phyloP scores from a whole-genome alignment of 2,113 vertebrate species.

The Aramus guarauna region DNA sequence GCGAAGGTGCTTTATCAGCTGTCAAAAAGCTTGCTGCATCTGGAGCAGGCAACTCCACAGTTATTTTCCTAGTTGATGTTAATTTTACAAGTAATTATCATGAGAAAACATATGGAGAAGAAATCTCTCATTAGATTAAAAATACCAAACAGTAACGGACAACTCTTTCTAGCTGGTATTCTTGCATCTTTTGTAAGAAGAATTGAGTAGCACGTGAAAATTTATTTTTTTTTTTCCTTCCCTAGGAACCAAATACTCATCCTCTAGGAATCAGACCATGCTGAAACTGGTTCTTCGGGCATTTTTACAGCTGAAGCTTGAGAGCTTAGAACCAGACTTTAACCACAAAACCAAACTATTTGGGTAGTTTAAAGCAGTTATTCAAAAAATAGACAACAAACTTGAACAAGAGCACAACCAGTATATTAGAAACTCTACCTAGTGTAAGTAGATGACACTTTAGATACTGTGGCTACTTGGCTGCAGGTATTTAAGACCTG shows the following conservation, averaged over 20 bases:
- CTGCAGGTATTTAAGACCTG: conserved; percentile 39
- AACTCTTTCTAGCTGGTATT: background rate
- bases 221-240: background rate
- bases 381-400: background rate
- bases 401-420: background rate
- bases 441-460: background rate
- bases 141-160: background rate
- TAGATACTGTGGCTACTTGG: conserved; percentile 30
- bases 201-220: fast-evolving
- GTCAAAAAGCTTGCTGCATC: background rate
- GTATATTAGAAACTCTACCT: conserved; percentile 19
- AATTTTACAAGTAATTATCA: background rate
- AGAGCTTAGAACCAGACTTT: background rate
- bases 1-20: background rate
- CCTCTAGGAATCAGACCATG: background rate
- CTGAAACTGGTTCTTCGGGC: background rate
- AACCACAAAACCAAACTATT: background rate
- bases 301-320: background rate
- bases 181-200: background rate
- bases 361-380: background rate
- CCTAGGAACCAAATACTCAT: background rate
- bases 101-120: fast-evolving
- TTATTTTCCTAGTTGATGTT: background rate
- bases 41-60: background rate
- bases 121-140: background rate